phyloP scores from a whole-genome alignment of 2,113 vertebrate genomes.

The Cyanocitta stelleri region DNA sequence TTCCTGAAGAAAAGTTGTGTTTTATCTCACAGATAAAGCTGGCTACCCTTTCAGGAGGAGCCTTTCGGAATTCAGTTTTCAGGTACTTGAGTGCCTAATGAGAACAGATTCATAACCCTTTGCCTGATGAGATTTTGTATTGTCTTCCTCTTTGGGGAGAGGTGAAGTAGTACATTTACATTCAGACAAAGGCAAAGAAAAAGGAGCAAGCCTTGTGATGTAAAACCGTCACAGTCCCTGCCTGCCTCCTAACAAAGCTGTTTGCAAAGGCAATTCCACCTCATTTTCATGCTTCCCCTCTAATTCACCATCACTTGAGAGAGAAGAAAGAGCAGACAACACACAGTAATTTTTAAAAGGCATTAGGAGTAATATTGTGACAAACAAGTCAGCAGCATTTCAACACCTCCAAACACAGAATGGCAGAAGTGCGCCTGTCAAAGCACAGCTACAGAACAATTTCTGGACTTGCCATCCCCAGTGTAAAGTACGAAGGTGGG shows the following conservation, averaged over 20 bases:
- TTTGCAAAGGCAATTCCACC: background rate
- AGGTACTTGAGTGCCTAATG: background rate
- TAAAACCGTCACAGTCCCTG: background rate
- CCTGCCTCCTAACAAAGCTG: background rate
- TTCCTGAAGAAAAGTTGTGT: background rate
- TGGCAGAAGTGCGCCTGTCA: background rate
- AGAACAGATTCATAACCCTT: background rate
- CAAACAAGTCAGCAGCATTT: conserved; percentile 19
- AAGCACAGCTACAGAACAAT: background rate
- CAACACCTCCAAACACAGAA: background rate
- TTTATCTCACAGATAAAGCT: background rate
- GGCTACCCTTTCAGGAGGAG: background rate
- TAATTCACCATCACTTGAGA: background rate
- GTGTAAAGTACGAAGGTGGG: background rate
- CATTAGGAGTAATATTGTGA: conserved; percentile 48
- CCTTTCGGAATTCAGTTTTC: background rate
- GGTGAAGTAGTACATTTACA: background rate
- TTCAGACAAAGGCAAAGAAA: background rate
- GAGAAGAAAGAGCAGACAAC: background rate
- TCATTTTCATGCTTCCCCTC: background rate
- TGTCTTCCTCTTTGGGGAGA: background rate
- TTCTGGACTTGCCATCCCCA: background rate
- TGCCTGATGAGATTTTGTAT: background rate
- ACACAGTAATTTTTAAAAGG: conserved; percentile 14
- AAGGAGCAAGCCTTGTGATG: background rate